Base-by-base conservation (phyloP, 2,888 invertebrate species). In the Antheraea assamensis region DNA sequence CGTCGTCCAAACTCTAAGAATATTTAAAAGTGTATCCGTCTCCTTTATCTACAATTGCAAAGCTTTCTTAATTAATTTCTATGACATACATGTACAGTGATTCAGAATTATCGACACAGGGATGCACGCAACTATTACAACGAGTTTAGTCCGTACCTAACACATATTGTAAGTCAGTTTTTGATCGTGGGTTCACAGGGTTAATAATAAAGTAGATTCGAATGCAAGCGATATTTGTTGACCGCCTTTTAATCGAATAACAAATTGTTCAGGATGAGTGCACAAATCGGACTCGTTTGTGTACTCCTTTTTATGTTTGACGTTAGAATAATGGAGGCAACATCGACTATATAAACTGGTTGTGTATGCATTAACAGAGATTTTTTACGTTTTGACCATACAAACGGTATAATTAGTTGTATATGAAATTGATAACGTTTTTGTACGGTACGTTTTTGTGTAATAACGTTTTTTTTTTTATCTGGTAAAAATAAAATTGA, bases 151-250 rank as follows among this genome's bases (percentile, higher is more conserved):
- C 90, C 87, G 87, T 89, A 87, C 42, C 87, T 87, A 82, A 82
- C 82, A 31, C 21, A 35, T 35, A 68, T 64, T 64, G 21, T 30
- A 78, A 86, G 87, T 87, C 87, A 82, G 75, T 81, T 79, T 81
- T 79, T 81, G 89, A 85, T 89, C 8, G 68, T 35, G 68, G 89
- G 85, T 90, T 87, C 92, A 92, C 92, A 93, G 92, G 92, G 92
- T 92, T 87, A 66, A 42, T 89, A 66, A 89, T 92, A 90, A 88
- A 84, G 83, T 91, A 91, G 87, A 35, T 82, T 83, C 79, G 81
- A 82, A 83, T 82, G 83, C 86, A 83, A 87, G 88, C 89, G 88
- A 88, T 88, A 88, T 86, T 85, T 82, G 74, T 76, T 75, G 74
- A 35, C 35, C 15, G 24, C 35, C 35, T 68, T 68, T 68, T 35